Evolutionary conservation across 2,888 invertebrate species (phyloP).

Genomic region (Anthophora plumipes): DNA sequence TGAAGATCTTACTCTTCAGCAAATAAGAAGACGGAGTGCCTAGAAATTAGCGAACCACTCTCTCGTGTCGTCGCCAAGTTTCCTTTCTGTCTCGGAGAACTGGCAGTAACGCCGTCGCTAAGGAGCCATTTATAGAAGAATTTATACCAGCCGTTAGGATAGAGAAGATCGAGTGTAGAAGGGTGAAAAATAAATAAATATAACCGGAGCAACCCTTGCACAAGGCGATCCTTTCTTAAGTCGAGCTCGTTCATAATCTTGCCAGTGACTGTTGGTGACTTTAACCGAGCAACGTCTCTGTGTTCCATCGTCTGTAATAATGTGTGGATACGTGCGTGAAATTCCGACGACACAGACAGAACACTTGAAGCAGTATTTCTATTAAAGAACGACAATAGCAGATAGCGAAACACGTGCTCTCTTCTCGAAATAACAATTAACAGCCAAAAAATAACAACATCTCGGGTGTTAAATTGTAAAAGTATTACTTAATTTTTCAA

Average conservation of each 20-base stretch:
- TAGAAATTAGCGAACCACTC: conserved; percentile 44
- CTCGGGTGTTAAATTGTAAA: too few relatives aligned
- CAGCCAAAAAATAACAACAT: neutral
- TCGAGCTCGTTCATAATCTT: conserved; percentile 80
- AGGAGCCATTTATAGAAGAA: conserved; percentile 75
- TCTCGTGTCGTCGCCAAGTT: conserved; percentile 23
- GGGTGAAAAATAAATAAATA: conserved; percentile 80
- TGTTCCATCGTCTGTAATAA: conserved; percentile 67
- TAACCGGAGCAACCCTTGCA: conserved; percentile 72
- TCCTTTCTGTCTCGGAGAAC: conserved; percentile 32
- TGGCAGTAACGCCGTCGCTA: conserved; percentile 55
- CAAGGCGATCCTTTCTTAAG: conserved; percentile 71
- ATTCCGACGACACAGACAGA: conserved; percentile 62
- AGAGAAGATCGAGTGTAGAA: conserved; percentile 64
- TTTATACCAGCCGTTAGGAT: conserved; percentile 78
- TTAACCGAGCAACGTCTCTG: conserved; percentile 72
- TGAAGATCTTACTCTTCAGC: neutral
- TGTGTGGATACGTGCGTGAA: conserved; percentile 78
- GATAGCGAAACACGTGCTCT: conserved; percentile 12
- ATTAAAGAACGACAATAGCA: conserved; percentile 67
- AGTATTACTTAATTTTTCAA: too few relatives aligned
- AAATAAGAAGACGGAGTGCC: conserved; percentile 3
- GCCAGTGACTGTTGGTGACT: conserved; percentile 79
- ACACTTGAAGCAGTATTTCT: conserved; percentile 66
- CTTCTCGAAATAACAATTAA: conserved; percentile 45